Conservation (phyloP, 2,797 vertebrate genomes). For the Leptodactylus fallax region DNA sequence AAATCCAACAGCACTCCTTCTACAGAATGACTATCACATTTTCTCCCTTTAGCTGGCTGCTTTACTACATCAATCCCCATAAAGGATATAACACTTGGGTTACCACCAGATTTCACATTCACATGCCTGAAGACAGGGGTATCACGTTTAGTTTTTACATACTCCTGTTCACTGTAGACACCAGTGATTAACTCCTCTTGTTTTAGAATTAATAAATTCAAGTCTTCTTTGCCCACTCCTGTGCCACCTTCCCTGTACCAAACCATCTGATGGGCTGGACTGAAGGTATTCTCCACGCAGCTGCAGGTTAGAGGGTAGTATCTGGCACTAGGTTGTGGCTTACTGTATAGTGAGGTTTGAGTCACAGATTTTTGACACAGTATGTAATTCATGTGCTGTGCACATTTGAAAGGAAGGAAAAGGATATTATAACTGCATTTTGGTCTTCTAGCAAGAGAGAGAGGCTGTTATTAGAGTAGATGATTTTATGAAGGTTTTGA, state of each 20-base stretch:
- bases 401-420: conserved; percentile 7
- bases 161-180: too few species aligned
- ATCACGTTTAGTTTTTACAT: too few species aligned
- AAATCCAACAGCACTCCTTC: too few species aligned
- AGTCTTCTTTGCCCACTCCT: conserved; percentile 36
- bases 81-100: too few species aligned
- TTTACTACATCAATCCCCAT: too few species aligned
- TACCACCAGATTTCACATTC: too few species aligned
- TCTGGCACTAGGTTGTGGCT: conserved; percentile 17
- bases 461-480: too few species aligned
- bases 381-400: conserved; percentile 25
- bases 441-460: background rate
- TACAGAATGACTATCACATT: too few species aligned
- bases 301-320: conserved; percentile 2
- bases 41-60: too few species aligned
- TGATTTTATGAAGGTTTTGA: background rate
- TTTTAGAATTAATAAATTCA: too few species aligned
- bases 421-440: conserved; percentile 39
- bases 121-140: too few species aligned
- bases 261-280: background rate
- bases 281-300: conserved; percentile 2
- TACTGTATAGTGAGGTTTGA: background rate
- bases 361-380: background rate
- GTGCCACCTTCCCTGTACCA: conserved; percentile 33
- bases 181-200: too few species aligned